phyloP scores from a whole-genome alignment of 2,113 vertebrate genomes.

The Alethe castanea region DNA sequence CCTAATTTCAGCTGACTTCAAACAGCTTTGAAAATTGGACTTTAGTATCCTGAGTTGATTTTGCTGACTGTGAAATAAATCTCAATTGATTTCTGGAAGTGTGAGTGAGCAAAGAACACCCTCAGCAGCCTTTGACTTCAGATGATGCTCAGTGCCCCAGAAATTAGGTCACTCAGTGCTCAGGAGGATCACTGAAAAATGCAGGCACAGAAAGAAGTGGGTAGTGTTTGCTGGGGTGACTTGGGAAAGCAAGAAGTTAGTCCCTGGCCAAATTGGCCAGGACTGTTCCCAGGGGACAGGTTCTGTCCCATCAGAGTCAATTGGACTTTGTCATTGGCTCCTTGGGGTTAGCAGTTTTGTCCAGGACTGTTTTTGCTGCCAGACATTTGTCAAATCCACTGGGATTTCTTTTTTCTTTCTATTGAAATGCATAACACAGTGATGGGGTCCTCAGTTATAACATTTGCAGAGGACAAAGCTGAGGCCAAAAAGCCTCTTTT shows the following conservation, averaged over 20 bases:
- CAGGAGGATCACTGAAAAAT: slow-evolving; percentile 27
- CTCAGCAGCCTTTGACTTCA: slow-evolving; percentile 44
- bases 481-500: neutral
- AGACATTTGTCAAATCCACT: slow-evolving; percentile 8
- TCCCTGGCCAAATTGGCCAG: slow-evolving; percentile 41
- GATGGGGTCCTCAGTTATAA: neutral
- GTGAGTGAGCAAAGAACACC: slow-evolving; percentile 33
- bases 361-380: slow-evolving; percentile 10
- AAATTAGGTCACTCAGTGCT: slow-evolving; percentile 45
- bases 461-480: neutral
- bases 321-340: slow-evolving; percentile 27
- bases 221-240: slow-evolving; percentile 6
- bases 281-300: neutral
- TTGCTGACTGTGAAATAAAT: slow-evolving; percentile 55
- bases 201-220: slow-evolving; percentile 29
- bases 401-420: neutral
- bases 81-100: slow-evolving; percentile 52
- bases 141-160: slow-evolving; percentile 44
- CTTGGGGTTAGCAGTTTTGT: slow-evolving; percentile 18
- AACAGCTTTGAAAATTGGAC: slow-evolving; percentile 33
- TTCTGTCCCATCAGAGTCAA: slow-evolving; percentile 13
- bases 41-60: slow-evolving; percentile 22
- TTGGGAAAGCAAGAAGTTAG: slow-evolving; percentile 21
- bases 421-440: neutral
- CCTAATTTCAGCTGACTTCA: slow-evolving; percentile 36